Conservation (phyloP, 1,140 invertebrate species). For the Leptinotarsa undecemlineata region DNA sequence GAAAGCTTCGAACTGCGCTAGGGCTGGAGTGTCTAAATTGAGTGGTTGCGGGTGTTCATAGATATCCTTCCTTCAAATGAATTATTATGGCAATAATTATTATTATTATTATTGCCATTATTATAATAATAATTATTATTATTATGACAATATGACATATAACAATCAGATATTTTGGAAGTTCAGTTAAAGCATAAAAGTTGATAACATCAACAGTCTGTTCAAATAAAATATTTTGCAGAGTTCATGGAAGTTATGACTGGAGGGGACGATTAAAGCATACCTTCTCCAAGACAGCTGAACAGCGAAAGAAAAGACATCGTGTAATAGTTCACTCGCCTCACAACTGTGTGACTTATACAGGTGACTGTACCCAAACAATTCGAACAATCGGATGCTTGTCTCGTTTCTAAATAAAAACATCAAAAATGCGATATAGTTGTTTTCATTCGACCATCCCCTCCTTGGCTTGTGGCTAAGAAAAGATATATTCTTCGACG, state of each 20-base stretch:
- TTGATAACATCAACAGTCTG: neutral
- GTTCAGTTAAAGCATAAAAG: too few relatives aligned
- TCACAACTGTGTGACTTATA: too few relatives aligned
- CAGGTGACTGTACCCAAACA: neutral
- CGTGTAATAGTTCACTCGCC: too few relatives aligned
- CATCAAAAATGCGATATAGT: neutral
- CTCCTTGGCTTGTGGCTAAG: conserved; percentile 11
- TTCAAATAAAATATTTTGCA: conserved; percentile 28
- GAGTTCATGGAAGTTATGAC: conserved; percentile 45
- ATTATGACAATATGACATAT: neutral
- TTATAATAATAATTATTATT: neutral
- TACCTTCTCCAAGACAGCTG: too few relatives aligned
- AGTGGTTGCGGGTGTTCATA: too few relatives aligned
- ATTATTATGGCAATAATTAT: too few relatives aligned
- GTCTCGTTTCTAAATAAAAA: neutral
- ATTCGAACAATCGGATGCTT: conserved; percentile 1
- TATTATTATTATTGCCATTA: too few relatives aligned
- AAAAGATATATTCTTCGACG: conserved; percentile 4
- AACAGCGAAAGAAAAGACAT: too few relatives aligned
- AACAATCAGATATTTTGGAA: too few relatives aligned
- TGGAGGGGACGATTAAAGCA: conserved; percentile 39
- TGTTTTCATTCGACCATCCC: conserved; percentile 14
- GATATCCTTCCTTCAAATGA: neutral
- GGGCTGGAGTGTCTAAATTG: too few relatives aligned
- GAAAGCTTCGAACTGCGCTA: too few relatives aligned